These are phyloP conservation scores for Boloria selene DNA, from an alignment of 2,888 invertebrate genomes.

Conservation along the genomic window DNA sequence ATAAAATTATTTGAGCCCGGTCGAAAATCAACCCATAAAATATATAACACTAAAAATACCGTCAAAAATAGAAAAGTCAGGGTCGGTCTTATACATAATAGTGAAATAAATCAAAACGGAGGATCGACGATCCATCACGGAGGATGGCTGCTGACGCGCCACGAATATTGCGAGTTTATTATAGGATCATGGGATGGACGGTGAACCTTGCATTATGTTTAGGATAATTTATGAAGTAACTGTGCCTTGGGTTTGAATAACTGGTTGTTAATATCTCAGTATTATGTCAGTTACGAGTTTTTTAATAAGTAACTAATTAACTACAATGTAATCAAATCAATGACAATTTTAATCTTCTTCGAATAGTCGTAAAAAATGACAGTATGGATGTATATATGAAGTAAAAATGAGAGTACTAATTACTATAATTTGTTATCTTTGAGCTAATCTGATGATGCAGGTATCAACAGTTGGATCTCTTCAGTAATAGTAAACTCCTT, in stretches of 20 bases:
- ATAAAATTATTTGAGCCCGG: not conserved
- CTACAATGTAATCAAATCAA: too few relatives aligned
- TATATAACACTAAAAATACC: slow-evolving; percentile 27
- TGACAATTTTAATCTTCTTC: too few relatives aligned
- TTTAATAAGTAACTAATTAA: too few relatives aligned
- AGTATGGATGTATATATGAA: too few relatives aligned
- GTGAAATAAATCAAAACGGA: slow-evolving; percentile 57
- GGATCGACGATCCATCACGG: slow-evolving; percentile 57
- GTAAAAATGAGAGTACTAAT: too few relatives aligned
- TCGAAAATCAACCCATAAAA: slow-evolving; percentile 15
- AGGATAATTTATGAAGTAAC: slow-evolving; percentile 14
- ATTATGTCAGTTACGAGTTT: too few relatives aligned
- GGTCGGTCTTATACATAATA: slow-evolving; percentile 29
- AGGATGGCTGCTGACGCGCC: slow-evolving; percentile 43
- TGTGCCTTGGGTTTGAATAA: not conserved
- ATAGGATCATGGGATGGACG: slow-evolving; percentile 48
- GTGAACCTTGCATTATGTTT: slow-evolving; percentile 19
- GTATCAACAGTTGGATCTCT: too few relatives aligned
- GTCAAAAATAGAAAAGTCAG: slow-evolving; percentile 24
- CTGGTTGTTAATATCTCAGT: too few relatives aligned
- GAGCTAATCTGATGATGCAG: too few relatives aligned
- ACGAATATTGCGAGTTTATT: slow-evolving; percentile 55
- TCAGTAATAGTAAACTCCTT: too few relatives aligned
- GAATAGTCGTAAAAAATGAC: too few relatives aligned
- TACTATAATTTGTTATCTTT: too few relatives aligned